Conservation (phyloP, 2,113 vertebrate genomes). For the Marmota monax region DNA sequence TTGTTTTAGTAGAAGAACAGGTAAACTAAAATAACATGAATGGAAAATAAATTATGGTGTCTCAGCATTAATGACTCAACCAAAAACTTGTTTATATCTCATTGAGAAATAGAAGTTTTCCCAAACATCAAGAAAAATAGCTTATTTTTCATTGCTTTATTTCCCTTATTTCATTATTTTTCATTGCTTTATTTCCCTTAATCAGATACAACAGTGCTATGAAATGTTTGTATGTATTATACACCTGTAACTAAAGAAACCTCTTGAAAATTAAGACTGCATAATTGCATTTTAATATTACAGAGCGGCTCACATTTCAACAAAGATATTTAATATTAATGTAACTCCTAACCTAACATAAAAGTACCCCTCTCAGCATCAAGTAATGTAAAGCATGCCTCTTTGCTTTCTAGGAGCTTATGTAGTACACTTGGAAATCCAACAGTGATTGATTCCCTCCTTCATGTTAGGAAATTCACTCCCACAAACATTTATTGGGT, state of each 20-base stretch:
- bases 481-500: background rate
- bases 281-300: slow-evolving; percentile 34
- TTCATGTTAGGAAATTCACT: slow-evolving; percentile 10
- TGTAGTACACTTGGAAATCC: slow-evolving; percentile 4
- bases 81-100: slow-evolving; percentile 54
- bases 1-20: slow-evolving; percentile 14
- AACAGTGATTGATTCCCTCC: background rate
- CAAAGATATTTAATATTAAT: slow-evolving; percentile 30
- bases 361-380: background rate
- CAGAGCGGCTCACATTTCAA: slow-evolving; percentile 1
- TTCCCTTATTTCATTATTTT: background rate
- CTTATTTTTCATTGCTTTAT: background rate
- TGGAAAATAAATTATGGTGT: slow-evolving; percentile 38
- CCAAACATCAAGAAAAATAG: slow-evolving; percentile 19
- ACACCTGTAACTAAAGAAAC: background rate
- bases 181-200: slow-evolving; percentile 30
- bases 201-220: background rate
- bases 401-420: slow-evolving; percentile 33
- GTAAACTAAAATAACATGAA: slow-evolving; percentile 4
- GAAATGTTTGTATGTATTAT: background rate
- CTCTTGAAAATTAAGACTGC: slow-evolving; percentile 11
- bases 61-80: slow-evolving; percentile 1
- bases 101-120: slow-evolving; percentile 46
- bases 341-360: background rate
- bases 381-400: background rate